These are phyloP conservation scores for Atrichornis clamosus DNA, from an alignment of 2,113 vertebrate species.

Conservation along the genomic window DNA sequence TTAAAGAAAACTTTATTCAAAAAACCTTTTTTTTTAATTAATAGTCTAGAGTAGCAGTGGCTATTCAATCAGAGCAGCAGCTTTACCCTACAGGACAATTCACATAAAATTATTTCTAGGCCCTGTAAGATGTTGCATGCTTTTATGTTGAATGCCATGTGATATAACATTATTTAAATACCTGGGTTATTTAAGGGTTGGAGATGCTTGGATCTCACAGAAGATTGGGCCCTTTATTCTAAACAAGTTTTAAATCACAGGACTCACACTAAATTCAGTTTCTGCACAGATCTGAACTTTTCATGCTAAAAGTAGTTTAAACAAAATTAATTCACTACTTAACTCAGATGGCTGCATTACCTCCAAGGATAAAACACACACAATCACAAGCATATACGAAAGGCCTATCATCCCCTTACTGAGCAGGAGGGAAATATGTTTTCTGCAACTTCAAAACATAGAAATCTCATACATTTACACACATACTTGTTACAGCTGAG, in stretches of 20 bases:
- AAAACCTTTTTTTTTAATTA: not conserved
- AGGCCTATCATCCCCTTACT: not conserved
- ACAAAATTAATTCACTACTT: not conserved
- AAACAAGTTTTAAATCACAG: not conserved
- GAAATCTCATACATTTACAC: not conserved
- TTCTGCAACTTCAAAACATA: not conserved
- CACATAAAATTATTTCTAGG: not conserved
- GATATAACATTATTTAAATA: not conserved
- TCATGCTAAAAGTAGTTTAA: not conserved
- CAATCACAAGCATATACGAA: fast-evolving
- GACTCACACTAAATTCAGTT: not conserved
- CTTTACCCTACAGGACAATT: not conserved
- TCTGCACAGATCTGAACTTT: not conserved
- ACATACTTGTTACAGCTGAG: not conserved
- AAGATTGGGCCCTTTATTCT: fast-evolving
- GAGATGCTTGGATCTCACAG: not conserved
- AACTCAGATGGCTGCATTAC: not conserved
- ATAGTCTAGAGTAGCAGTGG: not conserved
- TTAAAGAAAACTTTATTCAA: not conserved
- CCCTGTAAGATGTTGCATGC: not conserved
- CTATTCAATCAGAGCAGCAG: not conserved
- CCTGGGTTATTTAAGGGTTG: not conserved
- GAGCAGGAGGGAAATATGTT: not conserved
- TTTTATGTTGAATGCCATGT: not conserved
- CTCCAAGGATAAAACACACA: not conserved